phyloP scores from a whole-genome alignment of 2,888 invertebrate species.

The Monochamus alternatus region DNA sequence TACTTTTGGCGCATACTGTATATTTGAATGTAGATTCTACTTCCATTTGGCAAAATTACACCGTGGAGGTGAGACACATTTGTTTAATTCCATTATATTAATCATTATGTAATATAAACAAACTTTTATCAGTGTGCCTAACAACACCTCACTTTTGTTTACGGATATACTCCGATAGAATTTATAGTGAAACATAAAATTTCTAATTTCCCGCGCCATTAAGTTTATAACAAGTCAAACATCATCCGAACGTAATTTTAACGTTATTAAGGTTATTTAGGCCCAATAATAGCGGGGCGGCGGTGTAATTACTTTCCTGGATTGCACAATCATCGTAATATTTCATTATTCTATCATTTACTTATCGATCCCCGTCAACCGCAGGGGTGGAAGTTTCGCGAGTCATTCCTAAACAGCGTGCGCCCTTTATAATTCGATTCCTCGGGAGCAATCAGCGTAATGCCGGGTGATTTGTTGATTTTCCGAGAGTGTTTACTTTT shows the following conservation, averaged over 20 bases:
- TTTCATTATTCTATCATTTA: slow-evolving; percentile 57
- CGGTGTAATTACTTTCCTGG: slow-evolving; percentile 59
- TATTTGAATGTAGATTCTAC: too few relatives aligned
- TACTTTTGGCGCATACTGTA: too few relatives aligned
- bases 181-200: slow-evolving; percentile 61
- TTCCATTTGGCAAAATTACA: too few relatives aligned
- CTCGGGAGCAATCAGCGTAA: slow-evolving; percentile 50
- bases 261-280: slow-evolving; percentile 62
- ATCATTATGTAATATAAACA: too few relatives aligned
- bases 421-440: slow-evolving; percentile 50
- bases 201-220: slow-evolving; percentile 64
- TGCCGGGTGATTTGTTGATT: slow-evolving; percentile 55
- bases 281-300: slow-evolving; percentile 56
- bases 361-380: slow-evolving; percentile 42
- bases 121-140: background rate
- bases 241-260: slow-evolving; percentile 62
- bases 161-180: slow-evolving; percentile 36
- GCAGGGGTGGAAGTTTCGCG: slow-evolving; percentile 42
- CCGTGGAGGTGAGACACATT: too few relatives aligned
- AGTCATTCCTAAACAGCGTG: slow-evolving; percentile 45
- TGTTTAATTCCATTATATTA: too few relatives aligned
- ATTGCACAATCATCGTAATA: slow-evolving; percentile 61
- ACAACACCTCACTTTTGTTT: slow-evolving; percentile 32
- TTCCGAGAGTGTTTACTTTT: slow-evolving; percentile 38
- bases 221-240: slow-evolving; percentile 63